Percentiles rank a stretch among this genome's conserved stretches.
Evolutionary conservation across 2,888 invertebrate genomes (phyloP).

Genomic region (Platycheirus albimanus): DNA sequence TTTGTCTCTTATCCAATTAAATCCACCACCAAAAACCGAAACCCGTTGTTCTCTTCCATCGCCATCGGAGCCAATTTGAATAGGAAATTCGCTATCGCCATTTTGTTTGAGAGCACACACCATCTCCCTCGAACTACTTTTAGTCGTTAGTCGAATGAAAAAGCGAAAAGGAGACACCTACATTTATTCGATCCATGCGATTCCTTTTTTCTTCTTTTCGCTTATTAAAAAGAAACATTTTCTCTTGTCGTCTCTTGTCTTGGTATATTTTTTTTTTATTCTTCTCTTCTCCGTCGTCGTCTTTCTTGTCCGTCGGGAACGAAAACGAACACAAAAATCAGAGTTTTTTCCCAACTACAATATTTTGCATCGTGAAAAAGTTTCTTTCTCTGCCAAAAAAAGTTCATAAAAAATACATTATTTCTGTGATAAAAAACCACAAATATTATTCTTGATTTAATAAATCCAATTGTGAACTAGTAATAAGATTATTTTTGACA

Average conservation of each 20-base stretch:
- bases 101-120: constrained; percentile 64
- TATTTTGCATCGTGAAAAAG: constrained; percentile 74
- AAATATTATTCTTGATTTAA: constrained; percentile 32
- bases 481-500: constrained; percentile 41
- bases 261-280: constrained; percentile 55
- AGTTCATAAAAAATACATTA: constrained; percentile 39
- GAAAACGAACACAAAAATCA: constrained; percentile 67
- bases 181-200: constrained; percentile 17
- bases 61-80: constrained; percentile 52
- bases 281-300: constrained; percentile 52
- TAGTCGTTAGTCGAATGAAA: no score
- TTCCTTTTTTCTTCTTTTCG: constrained; percentile 62
- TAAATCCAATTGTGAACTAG: constrained; percentile 11
- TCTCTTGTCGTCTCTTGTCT: constrained; percentile 53
- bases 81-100: constrained; percentile 61
- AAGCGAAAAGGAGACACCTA: constrained; percentile 10
- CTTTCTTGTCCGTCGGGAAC: constrained; percentile 37
- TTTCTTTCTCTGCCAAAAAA: constrained; percentile 64
- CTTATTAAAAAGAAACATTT: constrained; percentile 48
- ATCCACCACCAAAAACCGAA: constrained; percentile 30
- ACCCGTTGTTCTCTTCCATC: no score
- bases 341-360: constrained; percentile 61
- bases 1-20: constrained; percentile 36
- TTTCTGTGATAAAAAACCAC: constrained; percentile 59
- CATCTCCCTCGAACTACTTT: constrained; percentile 38